These are phyloP conservation scores for Diarsia brunnea DNA, from an alignment of 2,888 invertebrate genomes.

Conservation along the genomic window DNA sequence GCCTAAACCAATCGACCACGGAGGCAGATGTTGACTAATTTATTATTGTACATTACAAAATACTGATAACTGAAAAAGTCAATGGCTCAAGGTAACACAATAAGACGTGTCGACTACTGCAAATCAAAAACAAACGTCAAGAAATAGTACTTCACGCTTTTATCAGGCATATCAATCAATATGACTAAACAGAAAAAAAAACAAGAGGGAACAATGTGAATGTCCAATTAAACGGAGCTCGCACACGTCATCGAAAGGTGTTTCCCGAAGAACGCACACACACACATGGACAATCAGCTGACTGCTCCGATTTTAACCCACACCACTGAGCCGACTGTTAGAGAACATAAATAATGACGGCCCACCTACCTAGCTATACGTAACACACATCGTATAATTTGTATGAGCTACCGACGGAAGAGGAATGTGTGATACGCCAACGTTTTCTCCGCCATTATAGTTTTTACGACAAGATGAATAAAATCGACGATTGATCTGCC, in stretches of 20 bases:
- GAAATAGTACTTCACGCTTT: constrained; percentile 67
- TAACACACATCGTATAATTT: constrained; percentile 89
- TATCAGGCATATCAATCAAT: constrained; percentile 76
- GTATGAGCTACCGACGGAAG: constrained; percentile 86
- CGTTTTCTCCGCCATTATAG: constrained; percentile 83
- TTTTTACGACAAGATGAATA: constrained; percentile 83
- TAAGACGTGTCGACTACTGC: constrained; percentile 42
- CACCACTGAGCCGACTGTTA: constrained; percentile 88
- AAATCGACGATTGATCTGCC: constrained; percentile 79
- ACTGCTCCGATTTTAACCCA: constrained; percentile 91
- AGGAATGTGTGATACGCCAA: constrained; percentile 86
- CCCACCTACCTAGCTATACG: constrained; percentile 90
- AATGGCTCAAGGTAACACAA: constrained; percentile 52
- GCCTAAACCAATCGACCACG: too few species aligned
- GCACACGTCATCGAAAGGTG: constrained; percentile 91
- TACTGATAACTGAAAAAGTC: constrained; percentile 38
- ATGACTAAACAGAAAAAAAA: constrained; percentile 76
- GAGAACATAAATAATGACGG: constrained; percentile 91
- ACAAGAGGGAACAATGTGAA: constrained; percentile 88
- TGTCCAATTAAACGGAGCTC: constrained; percentile 90
- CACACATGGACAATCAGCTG: constrained; percentile 88
- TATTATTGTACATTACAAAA: constrained; percentile 13
- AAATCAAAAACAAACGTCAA: constrained; percentile 55
- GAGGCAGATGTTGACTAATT: constrained; percentile 1
- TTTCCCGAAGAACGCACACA: constrained; percentile 90